Percentiles rank a stretch among this genome's conserved stretches.
These are phyloP conservation scores for Tiliacea aurago DNA, from an alignment of 2,888 invertebrate species.

Conservation along the genomic window DNA sequence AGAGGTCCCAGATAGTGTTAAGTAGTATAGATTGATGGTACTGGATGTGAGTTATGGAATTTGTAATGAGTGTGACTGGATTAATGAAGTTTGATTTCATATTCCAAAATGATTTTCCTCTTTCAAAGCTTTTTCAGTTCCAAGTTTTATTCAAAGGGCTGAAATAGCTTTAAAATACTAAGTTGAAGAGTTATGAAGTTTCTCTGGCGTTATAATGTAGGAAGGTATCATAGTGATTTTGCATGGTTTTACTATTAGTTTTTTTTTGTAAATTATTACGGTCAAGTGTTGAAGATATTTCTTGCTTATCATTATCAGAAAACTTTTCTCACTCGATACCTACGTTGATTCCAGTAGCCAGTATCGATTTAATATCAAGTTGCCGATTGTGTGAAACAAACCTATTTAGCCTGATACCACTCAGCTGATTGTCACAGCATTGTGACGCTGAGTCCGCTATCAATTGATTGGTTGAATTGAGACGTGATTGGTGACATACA, in stretches of 20 bases:
- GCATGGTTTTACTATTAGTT: neutral
- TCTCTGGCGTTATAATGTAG: neutral
- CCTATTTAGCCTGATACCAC: slow-evolving; percentile 46
- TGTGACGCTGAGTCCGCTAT: slow-evolving; percentile 42
- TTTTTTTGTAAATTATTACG: neutral
- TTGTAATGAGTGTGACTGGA: neutral
- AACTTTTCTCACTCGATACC: neutral
- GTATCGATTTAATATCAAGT: slow-evolving; percentile 49
- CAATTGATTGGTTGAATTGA: slow-evolving; percentile 53
- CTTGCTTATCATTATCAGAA: neutral
- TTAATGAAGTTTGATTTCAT: neutral
- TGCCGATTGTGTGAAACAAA: slow-evolving; percentile 38
- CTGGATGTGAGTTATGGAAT: slow-evolving; percentile 8
- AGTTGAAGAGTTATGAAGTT: neutral
- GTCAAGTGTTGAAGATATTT: too few relatives aligned
- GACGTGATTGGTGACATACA: slow-evolving; percentile 37
- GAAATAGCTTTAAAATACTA: neutral
- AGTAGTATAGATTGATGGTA: slow-evolving; percentile 36
- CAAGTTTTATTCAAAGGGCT: neutral
- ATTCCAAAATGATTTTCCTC: neutral
- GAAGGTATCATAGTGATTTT: neutral
- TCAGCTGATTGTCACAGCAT: slow-evolving; percentile 59
- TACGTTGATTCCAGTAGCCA: neutral
- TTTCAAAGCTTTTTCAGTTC: neutral
- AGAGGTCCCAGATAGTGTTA: slow-evolving; percentile 33